phyloP scores from a whole-genome alignment of 2,797 vertebrate genomes.

The Gorsachius magnificus region DNA sequence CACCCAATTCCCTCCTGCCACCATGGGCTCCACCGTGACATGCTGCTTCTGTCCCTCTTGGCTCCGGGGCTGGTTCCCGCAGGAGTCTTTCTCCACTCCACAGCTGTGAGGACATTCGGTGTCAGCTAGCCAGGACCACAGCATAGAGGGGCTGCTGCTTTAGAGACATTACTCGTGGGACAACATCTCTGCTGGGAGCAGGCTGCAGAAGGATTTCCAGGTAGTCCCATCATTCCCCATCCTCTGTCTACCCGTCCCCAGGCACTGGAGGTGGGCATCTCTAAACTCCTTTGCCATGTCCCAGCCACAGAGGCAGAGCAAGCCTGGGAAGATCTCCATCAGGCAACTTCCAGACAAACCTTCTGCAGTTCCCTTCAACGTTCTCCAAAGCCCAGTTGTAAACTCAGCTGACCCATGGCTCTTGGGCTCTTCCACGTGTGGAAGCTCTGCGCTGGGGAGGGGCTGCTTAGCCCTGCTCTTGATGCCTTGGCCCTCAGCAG shows the following conservation, averaged over 20 bases:
- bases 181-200: not conserved
- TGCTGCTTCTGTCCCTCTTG: not conserved
- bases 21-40: not conserved
- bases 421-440: not conserved
- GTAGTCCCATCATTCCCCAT: not conserved
- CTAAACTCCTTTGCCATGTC: not conserved
- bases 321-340: not conserved
- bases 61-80: not conserved
- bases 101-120: not conserved
- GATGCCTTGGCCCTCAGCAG: not conserved
- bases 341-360: not conserved
- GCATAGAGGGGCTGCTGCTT: not conserved
- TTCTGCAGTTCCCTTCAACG: not conserved
- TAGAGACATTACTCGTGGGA: not conserved
- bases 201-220: not conserved
- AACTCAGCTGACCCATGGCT: not conserved
- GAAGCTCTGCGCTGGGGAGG: not conserved
- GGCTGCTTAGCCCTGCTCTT: not conserved
- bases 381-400: not conserved
- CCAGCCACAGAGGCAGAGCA: not conserved
- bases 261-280: not conserved
- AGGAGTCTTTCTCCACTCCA: not conserved
- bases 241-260: not conserved
- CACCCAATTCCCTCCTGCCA: not conserved
- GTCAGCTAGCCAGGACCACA: slow-evolving; percentile 14